These are phyloP conservation scores for Odontamblyopus rebecca DNA, from an alignment of 2,797 vertebrate genomes.

Conservation along the genomic window DNA sequence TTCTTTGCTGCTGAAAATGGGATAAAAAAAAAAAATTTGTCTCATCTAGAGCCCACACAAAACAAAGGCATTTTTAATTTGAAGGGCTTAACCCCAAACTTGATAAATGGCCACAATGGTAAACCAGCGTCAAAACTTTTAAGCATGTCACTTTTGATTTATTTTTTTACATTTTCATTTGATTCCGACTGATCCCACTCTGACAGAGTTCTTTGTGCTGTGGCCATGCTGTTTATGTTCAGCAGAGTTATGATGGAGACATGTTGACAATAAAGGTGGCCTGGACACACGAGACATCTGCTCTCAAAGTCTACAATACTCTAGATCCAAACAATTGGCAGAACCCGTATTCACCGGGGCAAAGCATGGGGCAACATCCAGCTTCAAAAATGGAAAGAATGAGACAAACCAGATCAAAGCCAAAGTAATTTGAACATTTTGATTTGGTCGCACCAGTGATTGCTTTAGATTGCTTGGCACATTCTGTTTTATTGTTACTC, in stretches of 20 bases:
- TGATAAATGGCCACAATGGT: conserved; percentile 60
- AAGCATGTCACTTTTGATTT: conserved; percentile 72
- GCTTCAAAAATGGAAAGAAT: conserved; percentile 28
- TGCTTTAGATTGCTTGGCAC: conserved; percentile 25
- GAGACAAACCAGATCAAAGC: conserved; percentile 20
- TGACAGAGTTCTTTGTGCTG: conserved; percentile 72
- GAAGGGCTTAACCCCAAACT: conserved; percentile 70
- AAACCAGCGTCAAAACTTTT: conserved; percentile 47
- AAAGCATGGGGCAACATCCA: conserved; percentile 23
- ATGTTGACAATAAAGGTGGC: conserved; percentile 64
- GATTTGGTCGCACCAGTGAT: conserved; percentile 12
- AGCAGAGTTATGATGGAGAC: conserved; percentile 58
- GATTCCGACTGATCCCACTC: conserved; percentile 73
- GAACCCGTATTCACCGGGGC: conserved; percentile 33
- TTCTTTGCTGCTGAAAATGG: background rate
- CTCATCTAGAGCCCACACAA: conserved; percentile 53
- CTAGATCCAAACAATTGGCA: conserved; percentile 38
- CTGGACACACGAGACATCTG: conserved; percentile 35
- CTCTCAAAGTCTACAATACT: conserved; percentile 60
- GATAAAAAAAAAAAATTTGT: conserved; percentile 24
- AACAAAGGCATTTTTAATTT: conserved; percentile 65
- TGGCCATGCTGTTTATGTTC: conserved; percentile 75
- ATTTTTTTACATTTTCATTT: conserved; percentile 78
- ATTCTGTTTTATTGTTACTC: conserved; percentile 28
- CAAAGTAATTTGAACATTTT: conserved; percentile 7